Evolutionary conservation across 2,797 vertebrate genomes (phyloP).

Genomic region (Dicrostonyx torquatus): DNA sequence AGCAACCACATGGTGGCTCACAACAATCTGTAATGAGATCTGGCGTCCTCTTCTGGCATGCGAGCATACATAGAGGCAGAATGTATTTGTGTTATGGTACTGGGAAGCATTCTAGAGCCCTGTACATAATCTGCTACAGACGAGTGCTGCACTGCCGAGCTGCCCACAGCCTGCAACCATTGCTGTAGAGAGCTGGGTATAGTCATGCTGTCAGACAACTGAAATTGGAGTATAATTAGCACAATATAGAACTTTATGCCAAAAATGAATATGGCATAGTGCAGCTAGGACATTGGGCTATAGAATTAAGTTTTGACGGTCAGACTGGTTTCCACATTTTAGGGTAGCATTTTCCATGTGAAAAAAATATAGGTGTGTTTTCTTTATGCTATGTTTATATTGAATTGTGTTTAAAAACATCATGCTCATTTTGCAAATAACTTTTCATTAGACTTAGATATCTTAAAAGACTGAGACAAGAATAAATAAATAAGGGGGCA

Average conservation of each 20-base stretch:
- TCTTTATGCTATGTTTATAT: conserved; percentile 52
- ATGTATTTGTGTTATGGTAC: not conserved
- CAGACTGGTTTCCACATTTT: conserved; percentile 4
- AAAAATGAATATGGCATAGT: not conserved
- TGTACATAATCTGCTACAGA: not conserved
- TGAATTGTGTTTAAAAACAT: conserved; percentile 12
- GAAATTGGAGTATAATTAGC: conserved; percentile 53
- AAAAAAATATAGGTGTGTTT: not conserved
- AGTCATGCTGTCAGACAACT: conserved; percentile 8
- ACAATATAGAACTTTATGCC: conserved; percentile 14
- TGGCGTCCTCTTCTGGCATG: too few relatives aligned
- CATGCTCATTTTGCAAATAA: conserved; percentile 42
- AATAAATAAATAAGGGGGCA: not conserved
- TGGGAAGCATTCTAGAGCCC: not conserved
- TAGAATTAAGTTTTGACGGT: conserved; percentile 34
- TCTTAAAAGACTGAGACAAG: conserved; percentile 9
- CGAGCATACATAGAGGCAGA: too few relatives aligned
- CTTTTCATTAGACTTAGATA: not conserved
- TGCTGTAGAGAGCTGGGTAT: conserved; percentile 28
- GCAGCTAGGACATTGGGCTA: not conserved
- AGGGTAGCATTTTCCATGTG: not conserved
- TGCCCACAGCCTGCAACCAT: not conserved
- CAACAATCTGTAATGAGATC: too few relatives aligned
- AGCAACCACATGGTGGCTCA: too few relatives aligned
- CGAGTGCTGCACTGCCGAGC: not conserved